Evolutionary conservation across 2,797 vertebrate genomes (phyloP).

Genomic region (Enteromius anoplus): DNA sequence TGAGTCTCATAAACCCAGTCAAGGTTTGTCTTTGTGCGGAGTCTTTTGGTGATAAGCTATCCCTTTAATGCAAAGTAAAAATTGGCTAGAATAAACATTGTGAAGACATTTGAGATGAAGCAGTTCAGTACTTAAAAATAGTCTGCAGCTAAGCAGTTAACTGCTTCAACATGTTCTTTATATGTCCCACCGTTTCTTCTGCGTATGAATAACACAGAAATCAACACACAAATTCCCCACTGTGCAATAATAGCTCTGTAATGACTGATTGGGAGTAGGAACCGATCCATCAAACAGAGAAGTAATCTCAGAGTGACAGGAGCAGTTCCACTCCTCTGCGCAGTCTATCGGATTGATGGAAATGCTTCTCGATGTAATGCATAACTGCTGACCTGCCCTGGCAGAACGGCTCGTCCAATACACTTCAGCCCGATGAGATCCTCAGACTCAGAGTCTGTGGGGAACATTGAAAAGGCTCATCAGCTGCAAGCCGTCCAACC

Average conservation of each 20-base stretch:
- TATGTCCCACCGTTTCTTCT: constrained; percentile 1
- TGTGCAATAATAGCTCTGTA: constrained; percentile 44
- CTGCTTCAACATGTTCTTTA: background rate
- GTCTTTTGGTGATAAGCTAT: background rate
- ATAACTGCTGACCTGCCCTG: constrained; percentile 54
- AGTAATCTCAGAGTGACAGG: constrained; percentile 65
- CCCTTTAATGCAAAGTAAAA: background rate
- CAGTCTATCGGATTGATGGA: constrained; percentile 57
- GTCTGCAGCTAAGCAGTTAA: background rate
- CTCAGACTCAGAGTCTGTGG: constrained; percentile 21
- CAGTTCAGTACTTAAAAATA: background rate
- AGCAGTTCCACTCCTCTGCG: constrained; percentile 49
- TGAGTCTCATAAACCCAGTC: background rate
- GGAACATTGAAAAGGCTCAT: constrained; percentile 6
- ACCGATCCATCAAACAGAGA: constrained; percentile 62
- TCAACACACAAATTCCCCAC: constrained; percentile 5
- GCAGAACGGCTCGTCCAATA: constrained; percentile 46
- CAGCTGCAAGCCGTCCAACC: constrained; percentile 5
- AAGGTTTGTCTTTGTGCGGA: background rate
- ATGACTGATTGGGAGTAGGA: constrained; percentile 54
- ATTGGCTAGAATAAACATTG: background rate
- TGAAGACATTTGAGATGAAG: constrained; percentile 5
- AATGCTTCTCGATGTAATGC: constrained; percentile 62
- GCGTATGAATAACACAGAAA: constrained; percentile 25
- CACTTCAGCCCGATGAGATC: constrained; percentile 36